These are phyloP conservation scores for Ammospiza nelsoni DNA, from an alignment of 2,113 vertebrate species.

Conservation along the genomic window DNA sequence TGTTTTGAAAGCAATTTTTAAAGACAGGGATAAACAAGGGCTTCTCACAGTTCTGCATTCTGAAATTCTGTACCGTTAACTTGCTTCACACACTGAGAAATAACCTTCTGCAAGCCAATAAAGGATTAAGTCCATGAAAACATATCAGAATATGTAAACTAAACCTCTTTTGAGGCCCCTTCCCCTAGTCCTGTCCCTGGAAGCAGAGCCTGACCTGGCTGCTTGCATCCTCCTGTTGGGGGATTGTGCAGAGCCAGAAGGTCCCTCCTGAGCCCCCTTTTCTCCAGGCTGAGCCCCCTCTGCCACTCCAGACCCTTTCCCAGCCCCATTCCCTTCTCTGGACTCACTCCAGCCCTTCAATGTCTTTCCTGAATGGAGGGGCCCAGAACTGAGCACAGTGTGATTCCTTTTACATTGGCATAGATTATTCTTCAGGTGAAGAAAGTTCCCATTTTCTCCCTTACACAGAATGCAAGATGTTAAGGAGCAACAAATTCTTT, in stretches of 20 bases:
- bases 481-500: not conserved
- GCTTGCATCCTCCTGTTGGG: not conserved
- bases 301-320: not conserved
- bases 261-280: not conserved
- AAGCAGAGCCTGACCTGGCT: not conserved
- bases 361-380: no score
- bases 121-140: not conserved
- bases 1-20: not conserved
- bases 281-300: not conserved
- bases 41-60: not conserved
- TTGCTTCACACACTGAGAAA: not conserved
- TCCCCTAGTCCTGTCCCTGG: not conserved
- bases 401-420: not conserved
- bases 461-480: not conserved
- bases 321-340: not conserved
- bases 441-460: not conserved
- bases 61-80: not conserved
- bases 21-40: not conserved
- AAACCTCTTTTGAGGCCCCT: no score
- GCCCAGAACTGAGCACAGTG: not conserved
- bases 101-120: not conserved
- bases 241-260: accelerated
- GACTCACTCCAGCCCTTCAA: not conserved
- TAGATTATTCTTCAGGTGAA: not conserved
- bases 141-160: not conserved